Conservation (phyloP, 2,888 invertebrate genomes). For the Liodrosophila aerea region DNA sequence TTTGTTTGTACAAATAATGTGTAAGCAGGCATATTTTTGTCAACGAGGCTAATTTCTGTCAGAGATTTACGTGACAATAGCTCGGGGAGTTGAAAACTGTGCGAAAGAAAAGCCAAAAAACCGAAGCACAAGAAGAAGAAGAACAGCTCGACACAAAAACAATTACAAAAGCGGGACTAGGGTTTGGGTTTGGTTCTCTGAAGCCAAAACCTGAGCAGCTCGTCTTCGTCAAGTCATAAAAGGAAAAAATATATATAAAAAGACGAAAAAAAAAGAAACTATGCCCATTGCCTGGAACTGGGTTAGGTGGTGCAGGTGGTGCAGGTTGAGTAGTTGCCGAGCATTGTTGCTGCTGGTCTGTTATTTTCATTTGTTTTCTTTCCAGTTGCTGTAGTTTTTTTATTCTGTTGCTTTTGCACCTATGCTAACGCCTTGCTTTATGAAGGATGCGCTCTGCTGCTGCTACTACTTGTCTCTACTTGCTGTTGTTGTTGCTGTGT, state of each 20-base stretch:
- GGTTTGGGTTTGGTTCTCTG: conserved; percentile 11
- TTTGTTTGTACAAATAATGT: conserved; percentile 76
- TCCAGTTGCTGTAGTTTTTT: conserved; percentile 17
- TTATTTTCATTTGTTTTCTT: conserved; percentile 15
- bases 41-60: conserved; percentile 78
- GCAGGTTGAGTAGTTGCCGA: conserved; percentile 46
- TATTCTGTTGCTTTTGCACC: conserved; percentile 35
- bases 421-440: conserved; percentile 41
- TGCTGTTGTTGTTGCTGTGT: neutral
- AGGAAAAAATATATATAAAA: conserved; percentile 53
- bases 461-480: neutral
- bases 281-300: conserved; percentile 63
- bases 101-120: conserved; percentile 35
- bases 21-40: conserved; percentile 78
- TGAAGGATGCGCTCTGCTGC: conserved; percentile 37
- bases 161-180: conserved; percentile 68
- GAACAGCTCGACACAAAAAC: conserved; percentile 60
- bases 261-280: conserved; percentile 56
- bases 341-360: conserved; percentile 36
- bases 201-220: neutral
- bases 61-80: conserved; percentile 77
- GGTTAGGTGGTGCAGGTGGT: conserved; percentile 61
- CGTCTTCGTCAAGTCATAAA: conserved; percentile 62
- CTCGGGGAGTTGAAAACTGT: conserved; percentile 23
- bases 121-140: conserved; percentile 21